Conservation (phyloP, 2,888 invertebrate species). For the Synergus umbraculus region DNA sequence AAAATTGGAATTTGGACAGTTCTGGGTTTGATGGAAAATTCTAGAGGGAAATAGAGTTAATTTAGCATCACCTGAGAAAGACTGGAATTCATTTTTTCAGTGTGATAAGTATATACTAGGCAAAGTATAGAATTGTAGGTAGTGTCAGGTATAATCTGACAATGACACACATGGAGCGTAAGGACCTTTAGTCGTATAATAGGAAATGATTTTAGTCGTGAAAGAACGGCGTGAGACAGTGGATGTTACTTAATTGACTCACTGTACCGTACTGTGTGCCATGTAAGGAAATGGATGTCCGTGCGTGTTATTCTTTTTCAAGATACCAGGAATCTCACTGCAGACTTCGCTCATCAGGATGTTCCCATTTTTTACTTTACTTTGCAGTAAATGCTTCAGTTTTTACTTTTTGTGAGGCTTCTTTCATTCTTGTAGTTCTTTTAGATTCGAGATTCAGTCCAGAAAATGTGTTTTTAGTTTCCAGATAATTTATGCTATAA, state of each 20-base stretch:
- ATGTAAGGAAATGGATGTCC: conserved; percentile 4
- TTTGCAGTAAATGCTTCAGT: not conserved
- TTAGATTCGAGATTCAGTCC: conserved; percentile 7
- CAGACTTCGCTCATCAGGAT: not conserved
- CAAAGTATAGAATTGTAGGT: not conserved
- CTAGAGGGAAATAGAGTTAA: not conserved
- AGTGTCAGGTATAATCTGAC: not conserved
- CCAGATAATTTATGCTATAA: not conserved
- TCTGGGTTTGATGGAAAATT: too few species aligned
- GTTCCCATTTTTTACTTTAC: not conserved
- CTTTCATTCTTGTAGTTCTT: not conserved
- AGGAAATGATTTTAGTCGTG: not conserved
- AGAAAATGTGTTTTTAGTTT: not conserved
- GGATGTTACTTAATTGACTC: conserved; percentile 10
- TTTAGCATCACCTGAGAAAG: not conserved
- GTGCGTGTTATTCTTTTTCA: conserved; percentile 10
- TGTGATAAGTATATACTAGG: not conserved
- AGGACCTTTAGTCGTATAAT: not conserved
- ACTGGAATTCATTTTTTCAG: not conserved
- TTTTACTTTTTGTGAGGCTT: not conserved
- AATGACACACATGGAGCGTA: not conserved
- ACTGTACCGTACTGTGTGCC: conserved; percentile 15
- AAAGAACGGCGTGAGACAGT: not conserved
- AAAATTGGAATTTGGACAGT: too few species aligned
- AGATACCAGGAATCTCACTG: not conserved